A percentile compares a stretch with the other conserved stretches of the same genome.
Evolutionary conservation across 2,113 vertebrate species (phyloP).

Genomic region (Plecotus auritus): DNA sequence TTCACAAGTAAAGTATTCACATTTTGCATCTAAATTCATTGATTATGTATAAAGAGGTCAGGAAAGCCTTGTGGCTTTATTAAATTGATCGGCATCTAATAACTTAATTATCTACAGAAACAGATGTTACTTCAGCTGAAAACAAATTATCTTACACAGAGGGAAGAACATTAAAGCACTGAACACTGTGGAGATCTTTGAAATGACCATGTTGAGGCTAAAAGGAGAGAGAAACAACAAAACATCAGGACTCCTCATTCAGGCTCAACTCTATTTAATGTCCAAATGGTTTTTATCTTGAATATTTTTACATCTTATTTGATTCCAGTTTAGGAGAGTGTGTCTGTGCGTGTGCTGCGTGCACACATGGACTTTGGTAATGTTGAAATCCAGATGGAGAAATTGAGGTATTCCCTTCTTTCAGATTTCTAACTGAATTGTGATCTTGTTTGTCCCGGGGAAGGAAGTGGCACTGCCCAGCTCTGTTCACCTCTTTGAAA

Average conservation of each 20-base stretch:
- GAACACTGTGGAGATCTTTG: constrained; percentile 40
- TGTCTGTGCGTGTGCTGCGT: not conserved
- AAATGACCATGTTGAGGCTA: constrained; percentile 11
- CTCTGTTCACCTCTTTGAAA: not conserved
- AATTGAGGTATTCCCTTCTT: not conserved
- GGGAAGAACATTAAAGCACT: constrained; percentile 69
- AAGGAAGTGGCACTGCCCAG: not conserved
- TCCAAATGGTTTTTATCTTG: not conserved
- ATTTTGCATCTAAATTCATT: constrained; percentile 78
- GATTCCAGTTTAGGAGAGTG: not conserved
- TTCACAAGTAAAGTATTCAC: constrained; percentile 69
- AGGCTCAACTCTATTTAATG: not conserved
- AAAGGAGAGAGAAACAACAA: not conserved
- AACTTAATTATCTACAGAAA: constrained; percentile 81
- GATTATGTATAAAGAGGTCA: constrained; percentile 75
- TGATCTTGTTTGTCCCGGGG: not conserved
- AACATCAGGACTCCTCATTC: not conserved
- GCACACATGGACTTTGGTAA: not conserved
- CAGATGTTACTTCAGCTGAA: constrained; percentile 78
- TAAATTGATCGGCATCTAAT: constrained; percentile 78
- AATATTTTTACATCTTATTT: not conserved
- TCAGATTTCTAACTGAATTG: not conserved
- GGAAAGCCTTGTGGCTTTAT: constrained; percentile 72
- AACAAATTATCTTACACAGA: constrained; percentile 74
- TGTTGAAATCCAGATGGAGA: not conserved